These are phyloP conservation scores for Masnerella sp. DNA, from an alignment of 2,888 invertebrate genomes.

Conservation along the genomic window DNA sequence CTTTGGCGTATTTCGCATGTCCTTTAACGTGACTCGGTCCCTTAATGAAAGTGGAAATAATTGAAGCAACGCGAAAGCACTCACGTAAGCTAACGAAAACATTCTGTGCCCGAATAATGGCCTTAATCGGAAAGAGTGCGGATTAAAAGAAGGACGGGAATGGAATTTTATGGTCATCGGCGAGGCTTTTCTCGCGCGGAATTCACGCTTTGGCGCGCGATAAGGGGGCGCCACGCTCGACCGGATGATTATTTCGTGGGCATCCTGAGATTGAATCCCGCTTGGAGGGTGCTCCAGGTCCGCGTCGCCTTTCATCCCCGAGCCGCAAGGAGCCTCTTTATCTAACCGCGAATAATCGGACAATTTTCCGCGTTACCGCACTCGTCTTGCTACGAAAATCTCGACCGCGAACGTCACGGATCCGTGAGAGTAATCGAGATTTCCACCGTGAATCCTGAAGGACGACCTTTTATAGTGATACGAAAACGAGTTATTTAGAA, in stretches of 20 bases:
- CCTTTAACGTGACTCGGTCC: too few relatives aligned
- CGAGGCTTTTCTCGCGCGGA: slow-evolving; percentile 52
- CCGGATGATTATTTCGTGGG: slow-evolving; percentile 75
- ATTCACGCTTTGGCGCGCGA: slow-evolving; percentile 64
- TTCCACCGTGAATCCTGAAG: slow-evolving; percentile 60
- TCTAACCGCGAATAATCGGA: slow-evolving; percentile 73
- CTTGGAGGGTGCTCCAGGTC: slow-evolving; percentile 74
- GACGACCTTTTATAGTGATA: slow-evolving; percentile 45
- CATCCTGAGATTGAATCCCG: slow-evolving; percentile 74
- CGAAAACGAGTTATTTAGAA: slow-evolving; percentile 42
- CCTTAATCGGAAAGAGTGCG: slow-evolving; percentile 2
- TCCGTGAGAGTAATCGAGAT: slow-evolving; percentile 61
- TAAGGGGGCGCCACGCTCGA: slow-evolving; percentile 58
- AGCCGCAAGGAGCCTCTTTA: slow-evolving; percentile 68
- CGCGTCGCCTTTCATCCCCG: slow-evolving; percentile 63
- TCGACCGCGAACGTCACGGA: slow-evolving; percentile 58
- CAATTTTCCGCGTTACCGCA: slow-evolving; percentile 73
- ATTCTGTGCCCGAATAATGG: background rate
- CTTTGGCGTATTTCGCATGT: too few relatives aligned
- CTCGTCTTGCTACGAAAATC: slow-evolving; percentile 66
- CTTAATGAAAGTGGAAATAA: too few relatives aligned
- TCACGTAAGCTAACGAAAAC: too few relatives aligned
- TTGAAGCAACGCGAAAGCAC: too few relatives aligned
- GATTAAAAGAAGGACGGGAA: slow-evolving; percentile 23
- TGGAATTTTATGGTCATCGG: slow-evolving; percentile 60